Conservation (phyloP, 2,888 invertebrate species). For the Branchipolynoe longqiensis region DNA sequence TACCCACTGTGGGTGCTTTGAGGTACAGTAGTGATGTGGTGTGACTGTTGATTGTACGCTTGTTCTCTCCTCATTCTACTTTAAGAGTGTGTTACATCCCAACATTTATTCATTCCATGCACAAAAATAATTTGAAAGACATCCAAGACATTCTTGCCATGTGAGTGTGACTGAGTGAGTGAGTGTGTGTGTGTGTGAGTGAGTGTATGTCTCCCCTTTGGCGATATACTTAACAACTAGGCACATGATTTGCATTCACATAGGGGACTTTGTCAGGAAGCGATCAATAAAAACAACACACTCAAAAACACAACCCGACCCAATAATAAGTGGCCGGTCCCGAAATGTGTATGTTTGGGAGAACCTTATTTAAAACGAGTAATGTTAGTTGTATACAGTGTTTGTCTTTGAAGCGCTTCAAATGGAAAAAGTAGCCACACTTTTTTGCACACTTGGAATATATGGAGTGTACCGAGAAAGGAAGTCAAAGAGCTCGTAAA, state of each 20-base stretch:
- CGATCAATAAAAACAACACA: constrained; percentile 37
- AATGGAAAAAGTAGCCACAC: constrained; percentile 33
- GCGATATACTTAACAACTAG: constrained; percentile 25
- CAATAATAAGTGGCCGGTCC: constrained; percentile 28
- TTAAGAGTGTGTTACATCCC: neutral
- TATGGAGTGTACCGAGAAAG: constrained; percentile 35
- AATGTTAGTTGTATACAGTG: constrained; percentile 33
- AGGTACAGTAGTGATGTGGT: too few relatives aligned
- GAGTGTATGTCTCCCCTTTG: constrained; percentile 19
- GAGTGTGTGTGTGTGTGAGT: too few relatives aligned
- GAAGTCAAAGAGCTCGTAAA: constrained; percentile 22
- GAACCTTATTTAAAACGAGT: constrained; percentile 41
- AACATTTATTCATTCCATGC: neutral
- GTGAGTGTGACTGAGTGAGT: too few relatives aligned
- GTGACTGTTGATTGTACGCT: too few relatives aligned
- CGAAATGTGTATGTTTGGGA: constrained; percentile 35
- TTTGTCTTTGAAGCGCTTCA: constrained; percentile 3
- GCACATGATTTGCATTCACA: constrained; percentile 46
- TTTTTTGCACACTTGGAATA: constrained; percentile 7
- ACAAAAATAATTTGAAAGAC: constrained; percentile 42
- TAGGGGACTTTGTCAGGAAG: constrained; percentile 24
- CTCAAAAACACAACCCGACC: constrained; percentile 47
- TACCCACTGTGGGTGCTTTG: too few relatives aligned
- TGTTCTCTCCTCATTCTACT: too few relatives aligned
- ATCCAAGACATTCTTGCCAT: neutral